Conservation (phyloP, 2,113 vertebrate species). For the Lichenostomus cassidix region DNA sequence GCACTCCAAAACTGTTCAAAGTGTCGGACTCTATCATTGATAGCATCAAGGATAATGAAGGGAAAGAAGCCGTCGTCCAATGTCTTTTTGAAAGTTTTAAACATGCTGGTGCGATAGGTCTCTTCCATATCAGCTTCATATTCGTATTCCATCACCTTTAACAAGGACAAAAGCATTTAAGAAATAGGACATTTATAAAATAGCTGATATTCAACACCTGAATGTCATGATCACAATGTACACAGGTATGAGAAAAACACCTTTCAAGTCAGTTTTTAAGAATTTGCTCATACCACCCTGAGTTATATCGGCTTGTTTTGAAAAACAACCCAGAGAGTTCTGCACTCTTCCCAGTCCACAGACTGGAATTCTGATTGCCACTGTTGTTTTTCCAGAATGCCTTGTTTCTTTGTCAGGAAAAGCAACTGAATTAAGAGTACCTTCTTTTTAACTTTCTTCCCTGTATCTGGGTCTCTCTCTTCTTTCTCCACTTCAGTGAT, state of each 20-base stretch:
- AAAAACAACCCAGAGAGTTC: not conserved
- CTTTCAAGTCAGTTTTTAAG: not conserved
- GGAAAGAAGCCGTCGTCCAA: constrained; percentile 98
- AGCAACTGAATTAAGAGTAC: constrained; percentile 61
- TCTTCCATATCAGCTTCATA: constrained; percentile 98
- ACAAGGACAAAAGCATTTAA: constrained; percentile 29
- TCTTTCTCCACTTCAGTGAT: constrained; percentile 96
- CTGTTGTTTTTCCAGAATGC: not conserved
- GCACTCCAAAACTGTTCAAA: constrained; percentile 99
- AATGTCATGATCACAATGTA: not conserved
- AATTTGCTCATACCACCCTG: not conserved
- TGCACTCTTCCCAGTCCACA: not conserved
- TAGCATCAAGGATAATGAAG: constrained; percentile 96
- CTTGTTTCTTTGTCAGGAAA: not conserved
- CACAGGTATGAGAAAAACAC: not conserved
- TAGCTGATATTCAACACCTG: not conserved
- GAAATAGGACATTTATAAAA: not conserved
- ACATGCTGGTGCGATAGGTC: constrained; percentile 94
- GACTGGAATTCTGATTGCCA: not conserved
- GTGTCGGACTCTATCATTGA: constrained; percentile 93
- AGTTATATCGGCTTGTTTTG: not conserved
- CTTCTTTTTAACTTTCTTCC: constrained; percentile 93
- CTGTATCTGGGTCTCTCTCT: constrained; percentile 93
- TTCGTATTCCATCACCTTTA: constrained; percentile 93
- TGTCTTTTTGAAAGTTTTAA: constrained; percentile 98